These are phyloP conservation scores for Dinocampus coccinellae DNA, from an alignment of 2,888 invertebrate species.

Conservation along the genomic window DNA sequence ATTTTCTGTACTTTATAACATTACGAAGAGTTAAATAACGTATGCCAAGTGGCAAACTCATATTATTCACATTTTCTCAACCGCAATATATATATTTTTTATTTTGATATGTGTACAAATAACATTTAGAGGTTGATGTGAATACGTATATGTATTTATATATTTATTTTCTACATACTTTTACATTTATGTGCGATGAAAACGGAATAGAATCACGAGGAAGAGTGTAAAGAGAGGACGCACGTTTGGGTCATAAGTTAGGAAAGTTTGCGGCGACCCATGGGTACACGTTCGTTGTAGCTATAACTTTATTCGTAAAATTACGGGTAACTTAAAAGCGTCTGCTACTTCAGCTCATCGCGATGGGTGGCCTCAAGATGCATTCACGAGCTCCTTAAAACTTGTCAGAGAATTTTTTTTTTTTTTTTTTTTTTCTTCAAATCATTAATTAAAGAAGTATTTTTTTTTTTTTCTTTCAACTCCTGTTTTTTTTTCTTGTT, in stretches of 20 bases:
- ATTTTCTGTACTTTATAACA: background rate
- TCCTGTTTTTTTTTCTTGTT: no score
- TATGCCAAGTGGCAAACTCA: background rate
- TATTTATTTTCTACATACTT: background rate
- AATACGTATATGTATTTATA: background rate
- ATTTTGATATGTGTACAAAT: background rate
- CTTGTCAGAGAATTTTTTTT: background rate
- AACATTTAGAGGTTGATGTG: background rate
- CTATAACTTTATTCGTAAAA: conserved; percentile 59
- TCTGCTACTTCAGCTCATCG: conserved; percentile 49
- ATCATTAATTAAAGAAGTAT: background rate
- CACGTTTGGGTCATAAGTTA: conserved; percentile 46
- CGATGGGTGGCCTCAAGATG: conserved; percentile 31
- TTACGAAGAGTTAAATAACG: background rate
- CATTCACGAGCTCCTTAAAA: conserved; percentile 24
- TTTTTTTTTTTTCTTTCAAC: background rate
- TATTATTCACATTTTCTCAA: conserved; percentile 3
- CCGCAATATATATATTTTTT: background rate
- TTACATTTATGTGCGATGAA: conserved; percentile 14
- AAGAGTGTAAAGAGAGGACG: conserved; percentile 24
- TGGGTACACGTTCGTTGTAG: conserved; percentile 35
- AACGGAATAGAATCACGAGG: conserved; percentile 9
- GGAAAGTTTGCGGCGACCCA: conserved; percentile 46
- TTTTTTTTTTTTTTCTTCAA: background rate
- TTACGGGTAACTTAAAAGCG: conserved; percentile 59